Evolutionary conservation across 2,797 vertebrate species (phyloP), one percentile per base, ranked within the genome.

Genomic region (Acanthurus tractus): DNA sequence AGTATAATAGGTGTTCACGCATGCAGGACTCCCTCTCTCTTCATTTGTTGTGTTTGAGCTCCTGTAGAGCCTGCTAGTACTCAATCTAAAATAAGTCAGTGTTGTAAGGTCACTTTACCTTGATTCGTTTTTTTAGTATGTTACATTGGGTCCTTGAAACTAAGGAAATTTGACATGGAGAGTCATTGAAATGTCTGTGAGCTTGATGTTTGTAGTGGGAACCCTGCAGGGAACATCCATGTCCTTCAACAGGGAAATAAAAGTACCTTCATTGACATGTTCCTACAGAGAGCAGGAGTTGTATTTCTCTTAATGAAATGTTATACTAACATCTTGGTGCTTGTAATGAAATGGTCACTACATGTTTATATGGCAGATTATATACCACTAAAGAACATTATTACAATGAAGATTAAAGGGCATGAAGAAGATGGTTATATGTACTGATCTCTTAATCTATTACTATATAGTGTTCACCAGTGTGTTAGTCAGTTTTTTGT

Each of bases 401-500:
- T 77, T 14, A 78, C 12, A 6, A 8, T 36, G 2, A 25, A 22
- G 54, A 69, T 63, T 18, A 36, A 81, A 54, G 20, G 49, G 38
- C 6, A 15, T 40, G 14, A 11, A 50, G 12, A n/a, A 38, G 2
- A 14, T 18, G 25, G 8, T 52, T 42, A 36, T 66, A 17, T 42
- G 25, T 53, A 20, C 12, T 7, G 20, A 15, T 57, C 5, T 40
- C 34, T 29, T 29, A 29, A 29, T 29, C 25, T 29, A 3, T 40
- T 17, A 42, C 63, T 46, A 45, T 67, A 52, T 12, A 56, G 11
- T 70, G 46, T 53, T 71, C n/a, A 57, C 53, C 55, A 50, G 17
- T 34, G 64, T 29, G 25, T 29, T 29, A 29, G 36, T 56, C 11
- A 44, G 25, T 22, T 23, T 63, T 55, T 42, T 38, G 38, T 57